Percentiles rank a stretch among this genome's conserved stretches.
phyloP scores from a whole-genome alignment of 1,140 invertebrate genomes.

The Caenorhabditis tropicalis region DNA sequence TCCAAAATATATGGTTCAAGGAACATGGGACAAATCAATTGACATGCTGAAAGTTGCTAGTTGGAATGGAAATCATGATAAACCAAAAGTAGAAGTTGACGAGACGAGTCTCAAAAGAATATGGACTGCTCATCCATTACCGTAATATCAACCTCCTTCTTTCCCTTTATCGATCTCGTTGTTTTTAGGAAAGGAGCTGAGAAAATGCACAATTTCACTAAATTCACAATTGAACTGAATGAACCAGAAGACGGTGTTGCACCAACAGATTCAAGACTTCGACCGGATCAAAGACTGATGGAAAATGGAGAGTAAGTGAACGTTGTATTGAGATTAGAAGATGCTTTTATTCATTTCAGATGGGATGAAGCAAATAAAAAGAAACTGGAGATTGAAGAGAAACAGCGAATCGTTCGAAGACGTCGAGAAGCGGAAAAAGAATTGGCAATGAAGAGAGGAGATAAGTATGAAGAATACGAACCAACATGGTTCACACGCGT shows the following conservation, averaged over 20 bases:
- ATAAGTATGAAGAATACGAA: constrained; percentile 80
- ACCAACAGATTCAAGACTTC: constrained; percentile 89
- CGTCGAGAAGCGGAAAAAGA: constrained; percentile 68
- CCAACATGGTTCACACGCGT: constrained; percentile 90
- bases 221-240: constrained; percentile 93
- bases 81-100: constrained; percentile 89
- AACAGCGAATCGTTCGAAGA: constrained; percentile 77
- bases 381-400: constrained; percentile 89
- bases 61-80: constrained; percentile 75
- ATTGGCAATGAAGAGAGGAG: constrained; percentile 72
- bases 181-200: constrained; percentile 76
- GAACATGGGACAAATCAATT: constrained; percentile 92
- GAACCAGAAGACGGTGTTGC: constrained; percentile 89
- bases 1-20: constrained; percentile 83
- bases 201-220: constrained; percentile 90
- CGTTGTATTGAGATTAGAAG: not conserved
- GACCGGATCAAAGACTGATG: constrained; percentile 97
- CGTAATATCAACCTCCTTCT: constrained; percentile 72
- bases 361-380: constrained; percentile 95
- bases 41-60: constrained; percentile 87
- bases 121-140: constrained; percentile 84
- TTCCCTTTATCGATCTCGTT: too few species aligned
- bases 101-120: constrained; percentile 78
- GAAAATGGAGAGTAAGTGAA: constrained; percentile 80
- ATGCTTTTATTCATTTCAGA: not conserved